Evolutionary conservation across 2,888 invertebrate genomes (phyloP).

Genomic region (Stenurella melanura): DNA sequence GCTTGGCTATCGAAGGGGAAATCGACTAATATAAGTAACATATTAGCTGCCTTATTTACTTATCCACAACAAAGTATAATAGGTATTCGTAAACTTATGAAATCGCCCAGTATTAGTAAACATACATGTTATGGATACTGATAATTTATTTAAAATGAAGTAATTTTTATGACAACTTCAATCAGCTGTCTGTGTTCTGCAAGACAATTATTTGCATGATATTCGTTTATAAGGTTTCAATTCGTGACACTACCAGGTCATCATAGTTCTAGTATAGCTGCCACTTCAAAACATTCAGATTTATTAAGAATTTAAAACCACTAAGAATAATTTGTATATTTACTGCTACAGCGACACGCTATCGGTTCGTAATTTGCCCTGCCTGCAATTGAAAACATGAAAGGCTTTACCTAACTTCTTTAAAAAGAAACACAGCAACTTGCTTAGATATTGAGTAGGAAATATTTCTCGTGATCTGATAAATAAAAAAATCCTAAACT

Average conservation of each 20-base stretch:
- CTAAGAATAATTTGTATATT: slow-evolving; percentile 61
- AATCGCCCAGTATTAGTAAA: background rate
- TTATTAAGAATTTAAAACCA: slow-evolving; percentile 59
- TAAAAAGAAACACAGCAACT: background rate
- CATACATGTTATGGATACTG: background rate
- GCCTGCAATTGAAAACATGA: slow-evolving; percentile 49
- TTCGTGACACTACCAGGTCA: slow-evolving; percentile 54
- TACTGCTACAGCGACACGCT: slow-evolving; percentile 58
- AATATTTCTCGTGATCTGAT: background rate
- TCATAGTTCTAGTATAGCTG: slow-evolving; percentile 44
- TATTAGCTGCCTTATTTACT: too few relatives aligned
- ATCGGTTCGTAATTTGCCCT: slow-evolving; percentile 48
- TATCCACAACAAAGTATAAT: too few relatives aligned
- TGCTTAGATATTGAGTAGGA: background rate
- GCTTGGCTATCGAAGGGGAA: too few relatives aligned
- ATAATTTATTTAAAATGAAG: slow-evolving; percentile 5
- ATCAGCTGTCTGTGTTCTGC: slow-evolving; percentile 53
- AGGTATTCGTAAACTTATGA: background rate
- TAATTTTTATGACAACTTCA: slow-evolving; percentile 58
- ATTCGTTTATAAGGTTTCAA: slow-evolving; percentile 53
- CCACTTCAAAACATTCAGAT: slow-evolving; percentile 60
- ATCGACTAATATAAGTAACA: too few relatives aligned
- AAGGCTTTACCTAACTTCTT: slow-evolving; percentile 33
- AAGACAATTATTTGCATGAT: slow-evolving; percentile 61
- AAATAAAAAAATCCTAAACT: too few relatives aligned